Evolutionary conservation across 2,797 vertebrate species (phyloP), one percentile per base, ranked within the genome.

Genomic region (Xiphorhynchus erythropygius): DNA sequence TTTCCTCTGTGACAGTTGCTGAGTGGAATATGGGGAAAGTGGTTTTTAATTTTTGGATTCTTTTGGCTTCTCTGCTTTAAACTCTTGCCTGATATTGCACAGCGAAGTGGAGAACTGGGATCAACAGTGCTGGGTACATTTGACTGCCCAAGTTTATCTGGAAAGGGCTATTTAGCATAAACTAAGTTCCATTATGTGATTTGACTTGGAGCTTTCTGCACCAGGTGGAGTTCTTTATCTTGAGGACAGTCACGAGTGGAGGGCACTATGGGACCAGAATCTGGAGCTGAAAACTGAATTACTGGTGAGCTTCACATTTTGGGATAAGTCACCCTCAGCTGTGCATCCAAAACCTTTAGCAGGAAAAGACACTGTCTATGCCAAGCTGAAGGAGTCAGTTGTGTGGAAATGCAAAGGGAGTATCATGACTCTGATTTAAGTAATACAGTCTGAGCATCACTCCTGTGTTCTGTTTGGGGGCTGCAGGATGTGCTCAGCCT

Each of bases 181-280:
- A 46, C 10, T 2, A 5, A 74, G 22, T 18, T 83, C n/a, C 49
- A 47, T n/a, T 22, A 6, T 25, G 49, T 18, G 21, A n/a, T 49
- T 56, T 75, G 71, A 17, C 41, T 41, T 65, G 32, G 52, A 56
- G 32, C 2, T 82, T 82, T 59, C 62, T 64, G 60, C 15, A 15
- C 22, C 46, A 23, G 8, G 49, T 18, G 32, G 16, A 37, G 17
- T 15, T 89, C 27, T 30, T 71, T 49, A 46, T 63, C 60, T 46
- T 0, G 3, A 70, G 50, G 59, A 47, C 0, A 0, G 19, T 39
- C 62, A 50, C 0, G 0, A 56, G 16, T 5, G 16, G 17, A 62
- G 7, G 21, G 22, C 5, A 8, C 5, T 52, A 5, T 8, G 41
- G 62, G 41, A 44, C 41, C 62, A 64, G 39, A 4, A 47, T 23